phyloP scores from a whole-genome alignment of 2,888 invertebrate genomes.

The Priapulus caudatus region DNA sequence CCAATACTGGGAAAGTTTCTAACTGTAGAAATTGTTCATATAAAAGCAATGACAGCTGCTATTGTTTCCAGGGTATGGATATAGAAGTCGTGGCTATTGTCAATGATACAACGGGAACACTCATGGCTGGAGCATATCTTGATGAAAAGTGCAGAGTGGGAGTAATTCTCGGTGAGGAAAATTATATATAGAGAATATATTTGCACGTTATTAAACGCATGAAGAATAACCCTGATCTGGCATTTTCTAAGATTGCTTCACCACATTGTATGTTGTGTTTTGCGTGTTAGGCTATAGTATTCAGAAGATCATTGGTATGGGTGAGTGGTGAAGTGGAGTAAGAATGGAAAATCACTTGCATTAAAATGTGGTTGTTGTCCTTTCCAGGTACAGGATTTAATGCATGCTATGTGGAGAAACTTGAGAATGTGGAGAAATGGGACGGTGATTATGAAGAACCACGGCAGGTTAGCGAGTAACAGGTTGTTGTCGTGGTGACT shows the following conservation, averaged over 20 bases:
- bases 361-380: too few species aligned
- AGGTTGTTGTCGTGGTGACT: too few species aligned
- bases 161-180: conserved; percentile 48
- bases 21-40: too few species aligned
- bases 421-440: conserved; percentile 59
- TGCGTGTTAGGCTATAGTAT: too few species aligned
- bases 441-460: conserved; percentile 47
- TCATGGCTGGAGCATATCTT: conserved; percentile 55
- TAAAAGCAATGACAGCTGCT: too few species aligned
- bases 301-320: not conserved
- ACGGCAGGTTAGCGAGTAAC: conserved; percentile 44
- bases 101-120: conserved; percentile 58
- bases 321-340: too few species aligned
- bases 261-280: conserved; percentile 9
- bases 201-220: not conserved
- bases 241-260: not conserved
- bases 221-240: conserved; percentile 6
- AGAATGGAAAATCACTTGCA: too few species aligned
- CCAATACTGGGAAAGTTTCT: too few species aligned
- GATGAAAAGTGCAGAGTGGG: conserved; percentile 54
- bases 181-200: not conserved
- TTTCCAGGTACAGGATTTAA: conserved; percentile 62
- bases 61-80: conserved; percentile 37
- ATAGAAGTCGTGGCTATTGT: conserved; percentile 60
- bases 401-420: conserved; percentile 64